Evolutionary conservation across 2,113 vertebrate species (phyloP).

Genomic region (Nansenia antarctica): DNA sequence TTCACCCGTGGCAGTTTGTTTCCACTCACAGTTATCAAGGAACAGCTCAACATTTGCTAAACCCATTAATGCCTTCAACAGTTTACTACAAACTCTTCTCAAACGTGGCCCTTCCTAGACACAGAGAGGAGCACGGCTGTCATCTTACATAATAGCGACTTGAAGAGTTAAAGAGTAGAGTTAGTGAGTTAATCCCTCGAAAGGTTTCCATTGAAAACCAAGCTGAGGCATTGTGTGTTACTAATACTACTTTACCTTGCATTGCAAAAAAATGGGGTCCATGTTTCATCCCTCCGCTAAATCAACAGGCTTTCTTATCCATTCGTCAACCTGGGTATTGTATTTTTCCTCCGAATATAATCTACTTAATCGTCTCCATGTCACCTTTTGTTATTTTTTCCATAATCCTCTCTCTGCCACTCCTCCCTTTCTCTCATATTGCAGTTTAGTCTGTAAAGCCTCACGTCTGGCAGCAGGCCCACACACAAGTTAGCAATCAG

Average conservation of each 20-base stretch:
- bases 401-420: not conserved
- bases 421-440: not conserved
- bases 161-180: not conserved
- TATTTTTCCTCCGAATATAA: too few species aligned
- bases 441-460: conserved; percentile 5
- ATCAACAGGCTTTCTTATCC: not conserved
- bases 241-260: not conserved
- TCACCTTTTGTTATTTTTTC: not conserved
- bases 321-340: not conserved
- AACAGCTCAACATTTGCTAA: conserved; percentile 6
- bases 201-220: too few species aligned
- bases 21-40: conserved; percentile 11
- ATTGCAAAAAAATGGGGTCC: not conserved
- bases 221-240: not conserved
- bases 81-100: conserved; percentile 6
- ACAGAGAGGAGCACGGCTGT: not conserved
- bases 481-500: conserved; percentile 18
- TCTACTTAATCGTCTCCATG: not conserved
- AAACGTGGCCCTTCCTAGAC: not conserved
- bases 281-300: conserved; percentile 9
- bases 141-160: not conserved
- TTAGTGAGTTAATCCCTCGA: not conserved
- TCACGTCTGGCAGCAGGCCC: conserved; percentile 24
- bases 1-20: conserved; percentile 6
- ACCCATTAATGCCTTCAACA: conserved; percentile 17